Base-by-base conservation (phyloP, 2,888 invertebrate species). In the Leucania comma region DNA sequence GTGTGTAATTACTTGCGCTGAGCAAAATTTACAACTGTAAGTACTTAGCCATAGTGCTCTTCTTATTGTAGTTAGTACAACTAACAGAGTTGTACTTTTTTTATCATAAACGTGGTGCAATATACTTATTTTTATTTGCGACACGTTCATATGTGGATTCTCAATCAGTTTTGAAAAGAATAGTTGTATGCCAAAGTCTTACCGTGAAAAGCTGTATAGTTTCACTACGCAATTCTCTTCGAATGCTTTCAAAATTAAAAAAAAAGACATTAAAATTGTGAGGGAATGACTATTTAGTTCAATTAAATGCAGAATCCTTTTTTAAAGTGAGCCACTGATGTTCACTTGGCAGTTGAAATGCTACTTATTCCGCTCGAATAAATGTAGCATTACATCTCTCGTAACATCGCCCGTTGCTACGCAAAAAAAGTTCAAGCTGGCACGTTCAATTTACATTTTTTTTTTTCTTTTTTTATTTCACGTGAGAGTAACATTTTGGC, bases 1-100 rank as follows among this genome's bases (percentile, higher is more conserved):
- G 95, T 95, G 90, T 90, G 93, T 95, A 87, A 89, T 94, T 87
- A 89, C 95, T 93, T 95, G 95, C 90, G 95, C 95, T 90, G 95
- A 95, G 88, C 95, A 95, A 94, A 94, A 93, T 91, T 91, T 95
- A 81, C 91, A 92, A 88, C 90, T 89, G 95, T 95, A 92, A 95
- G 95, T 95, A 95, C 89, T 86, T 86, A 85, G 85, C 68, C 22
- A 59, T 88, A 87, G 82, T 87, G 85, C 75, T 80, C 53, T 79
- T 73, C 68, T 72, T 78, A 65, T 64, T 80, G 72, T 88, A 75
- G 77, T n/a, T 32, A 68, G 26, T 54, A 38, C 69, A 68, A 46
- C 68, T 76, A 76, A 51, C 78, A 79, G 50, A 65, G 75, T 50
- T 57, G n/a, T 62, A 63, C 48, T 68, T 46, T 53, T 51, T 51